These are phyloP conservation scores for Drosophila neocordata DNA, from an alignment of 1,140 invertebrate genomes.

Conservation along the genomic window DNA sequence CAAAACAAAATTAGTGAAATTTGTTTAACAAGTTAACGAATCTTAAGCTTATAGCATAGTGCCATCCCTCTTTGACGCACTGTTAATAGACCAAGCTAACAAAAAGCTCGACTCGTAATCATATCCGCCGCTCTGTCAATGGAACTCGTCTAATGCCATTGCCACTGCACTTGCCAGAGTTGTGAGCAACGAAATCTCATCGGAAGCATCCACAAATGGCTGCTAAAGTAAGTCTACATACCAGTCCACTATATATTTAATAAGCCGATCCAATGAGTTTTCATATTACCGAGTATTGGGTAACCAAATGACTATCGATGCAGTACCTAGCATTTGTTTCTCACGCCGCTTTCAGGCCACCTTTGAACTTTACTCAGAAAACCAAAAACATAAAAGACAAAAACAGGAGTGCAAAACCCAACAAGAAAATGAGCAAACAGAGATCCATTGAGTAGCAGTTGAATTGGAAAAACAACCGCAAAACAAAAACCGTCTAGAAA, in stretches of 20 bases:
- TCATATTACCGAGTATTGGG: background rate
- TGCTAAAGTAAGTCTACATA: slow-evolving; percentile 55
- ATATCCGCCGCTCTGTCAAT: slow-evolving; percentile 7
- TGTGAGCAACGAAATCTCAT: slow-evolving; percentile 33
- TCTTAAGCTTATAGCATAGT: slow-evolving; percentile 24
- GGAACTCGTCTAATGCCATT: slow-evolving; percentile 30
- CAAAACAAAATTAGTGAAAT: slow-evolving; percentile 48
- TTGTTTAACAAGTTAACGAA: slow-evolving; percentile 21
- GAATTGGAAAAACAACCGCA: slow-evolving; percentile 42
- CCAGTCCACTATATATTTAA: background rate
- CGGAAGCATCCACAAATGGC: slow-evolving; percentile 71
- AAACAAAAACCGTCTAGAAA: slow-evolving; percentile 42
- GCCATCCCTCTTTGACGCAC: slow-evolving; percentile 48
- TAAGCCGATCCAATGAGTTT: slow-evolving; percentile 21
- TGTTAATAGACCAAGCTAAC: slow-evolving; percentile 20
- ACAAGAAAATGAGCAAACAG: slow-evolving; percentile 76
- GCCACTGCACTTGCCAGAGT: slow-evolving; percentile 49
- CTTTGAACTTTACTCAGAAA: slow-evolving; percentile 67
- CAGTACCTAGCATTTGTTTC: slow-evolving; percentile 58
- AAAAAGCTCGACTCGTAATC: slow-evolving; percentile 52
- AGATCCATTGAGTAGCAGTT: slow-evolving; percentile 61
- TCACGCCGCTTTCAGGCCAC: slow-evolving; percentile 56
- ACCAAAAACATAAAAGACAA: background rate
- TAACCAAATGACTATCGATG: slow-evolving; percentile 35
- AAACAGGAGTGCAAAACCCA: slow-evolving; percentile 70